A percentile compares a stretch with the other conserved stretches of the same genome.
These are phyloP conservation scores for Eupeodes luniger DNA, from an alignment of 2,888 invertebrate species.

Conservation along the genomic window DNA sequence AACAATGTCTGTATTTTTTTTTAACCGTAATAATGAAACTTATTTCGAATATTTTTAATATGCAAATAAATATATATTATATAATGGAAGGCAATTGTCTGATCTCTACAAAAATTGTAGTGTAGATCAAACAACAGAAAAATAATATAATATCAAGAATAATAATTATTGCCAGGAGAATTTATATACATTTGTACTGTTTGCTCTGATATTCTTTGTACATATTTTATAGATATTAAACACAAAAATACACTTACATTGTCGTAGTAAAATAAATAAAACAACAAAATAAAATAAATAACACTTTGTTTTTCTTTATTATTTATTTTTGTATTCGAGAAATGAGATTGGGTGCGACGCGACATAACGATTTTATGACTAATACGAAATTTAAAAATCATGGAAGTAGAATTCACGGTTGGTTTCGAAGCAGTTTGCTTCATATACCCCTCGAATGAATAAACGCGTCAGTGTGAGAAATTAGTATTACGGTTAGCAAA, in stretches of 20 bases:
- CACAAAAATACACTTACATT: slow-evolving; percentile 42
- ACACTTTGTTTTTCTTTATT: not conserved
- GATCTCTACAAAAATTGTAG: not conserved
- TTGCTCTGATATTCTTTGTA: slow-evolving; percentile 62
- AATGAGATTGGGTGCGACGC: no score
- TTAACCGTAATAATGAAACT: not conserved
- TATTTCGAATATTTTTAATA: slow-evolving; percentile 11
- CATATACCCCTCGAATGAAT: no score
- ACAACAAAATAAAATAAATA: slow-evolving; percentile 32
- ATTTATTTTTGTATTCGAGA: not conserved
- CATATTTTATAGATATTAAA: slow-evolving; percentile 55
- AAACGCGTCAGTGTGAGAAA: no score
- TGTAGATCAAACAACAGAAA: not conserved
- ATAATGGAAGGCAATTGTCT: not conserved
- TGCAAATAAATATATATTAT: not conserved
- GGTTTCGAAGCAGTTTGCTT: no score
- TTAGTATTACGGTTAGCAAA: no score
- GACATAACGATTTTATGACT: no score
- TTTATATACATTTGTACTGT: slow-evolving; percentile 50
- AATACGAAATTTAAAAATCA: no score
- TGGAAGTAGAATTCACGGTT: no score
- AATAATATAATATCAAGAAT: not conserved
- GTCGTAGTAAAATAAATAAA: slow-evolving; percentile 63
- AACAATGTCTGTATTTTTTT: slow-evolving; percentile 1
- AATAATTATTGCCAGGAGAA: slow-evolving; percentile 16